phyloP scores from a whole-genome alignment of 2,888 invertebrate species.

The Apocheima hispidaria region DNA sequence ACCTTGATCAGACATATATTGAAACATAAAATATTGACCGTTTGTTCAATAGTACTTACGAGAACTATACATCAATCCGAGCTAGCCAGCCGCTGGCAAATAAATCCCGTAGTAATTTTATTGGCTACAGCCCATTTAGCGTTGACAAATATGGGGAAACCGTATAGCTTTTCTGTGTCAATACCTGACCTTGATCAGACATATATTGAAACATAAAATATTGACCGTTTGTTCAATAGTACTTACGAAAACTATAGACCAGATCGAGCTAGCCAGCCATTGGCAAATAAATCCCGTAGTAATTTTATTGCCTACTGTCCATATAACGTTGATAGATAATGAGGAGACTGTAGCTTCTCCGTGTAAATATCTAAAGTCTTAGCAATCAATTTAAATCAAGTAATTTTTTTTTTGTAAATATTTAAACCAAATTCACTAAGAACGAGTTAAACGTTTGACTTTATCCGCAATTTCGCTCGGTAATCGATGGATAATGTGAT shows the following conservation, averaged over 20 bases:
- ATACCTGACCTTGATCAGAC: too few relatives aligned
- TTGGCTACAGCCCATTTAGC: not conserved
- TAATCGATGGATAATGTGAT: too few relatives aligned
- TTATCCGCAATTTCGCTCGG: too few relatives aligned
- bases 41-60: not conserved
- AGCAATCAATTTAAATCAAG: not conserved
- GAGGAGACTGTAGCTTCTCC: not conserved
- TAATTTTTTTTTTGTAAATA: conserved; percentile 3
- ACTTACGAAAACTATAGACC: not conserved
- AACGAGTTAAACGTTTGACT: conserved; percentile 2
- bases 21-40: not conserved
- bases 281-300: not conserved
- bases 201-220: not conserved
- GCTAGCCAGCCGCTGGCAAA: not conserved
- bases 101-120: not conserved
- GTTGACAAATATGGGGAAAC: not conserved
- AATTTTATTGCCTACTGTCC: not conserved
- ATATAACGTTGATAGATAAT: not conserved
- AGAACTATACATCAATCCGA: not conserved
- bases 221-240: not conserved
- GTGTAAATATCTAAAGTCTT: not conserved
- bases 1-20: not conserved
- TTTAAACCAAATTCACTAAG: not conserved
- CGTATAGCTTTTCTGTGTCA: not conserved
- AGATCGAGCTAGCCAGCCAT: not conserved